Percentiles rank a stretch among this genome's conserved stretches.
Evolutionary conservation across 2,113 vertebrate genomes (phyloP).

Genomic region (Gobio gobio): DNA sequence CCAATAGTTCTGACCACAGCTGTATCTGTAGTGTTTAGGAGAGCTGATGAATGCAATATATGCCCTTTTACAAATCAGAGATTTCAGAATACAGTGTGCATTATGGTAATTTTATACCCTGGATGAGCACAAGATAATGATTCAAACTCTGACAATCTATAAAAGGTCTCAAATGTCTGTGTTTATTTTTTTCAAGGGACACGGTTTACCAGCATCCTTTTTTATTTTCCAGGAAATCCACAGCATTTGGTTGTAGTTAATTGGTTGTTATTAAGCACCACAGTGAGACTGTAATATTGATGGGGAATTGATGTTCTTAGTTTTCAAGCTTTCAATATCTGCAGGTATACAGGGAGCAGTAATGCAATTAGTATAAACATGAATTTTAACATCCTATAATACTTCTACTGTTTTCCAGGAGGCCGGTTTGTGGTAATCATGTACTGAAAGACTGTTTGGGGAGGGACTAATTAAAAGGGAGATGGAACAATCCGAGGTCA

Average conservation of each 20-base stretch:
- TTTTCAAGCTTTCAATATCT: neutral
- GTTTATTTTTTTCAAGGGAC: neutral
- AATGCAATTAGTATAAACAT: conserved; percentile 19
- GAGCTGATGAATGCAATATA: neutral
- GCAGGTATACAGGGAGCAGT: neutral
- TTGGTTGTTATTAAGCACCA: conserved; percentile 5
- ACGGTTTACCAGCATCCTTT: neutral
- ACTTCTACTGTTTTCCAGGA: neutral
- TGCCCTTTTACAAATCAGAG: neutral
- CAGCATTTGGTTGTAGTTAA: neutral
- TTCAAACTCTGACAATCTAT: neutral
- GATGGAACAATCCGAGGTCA: neutral
- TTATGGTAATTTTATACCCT: neutral
- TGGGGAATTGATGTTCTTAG: neutral
- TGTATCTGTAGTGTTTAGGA: neutral
- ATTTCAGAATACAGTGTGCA: neutral
- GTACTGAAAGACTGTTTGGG: neutral
- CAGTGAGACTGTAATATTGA: neutral
- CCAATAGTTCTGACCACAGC: no score
- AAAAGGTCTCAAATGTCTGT: neutral
- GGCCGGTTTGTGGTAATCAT: neutral
- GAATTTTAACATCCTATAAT: neutral
- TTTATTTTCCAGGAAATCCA: neutral
- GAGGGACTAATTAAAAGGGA: neutral
- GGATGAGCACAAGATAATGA: neutral